These are phyloP conservation scores for Cavia porcellus DNA, from an alignment of 2,113 vertebrate genomes.

Conservation along the genomic window DNA sequence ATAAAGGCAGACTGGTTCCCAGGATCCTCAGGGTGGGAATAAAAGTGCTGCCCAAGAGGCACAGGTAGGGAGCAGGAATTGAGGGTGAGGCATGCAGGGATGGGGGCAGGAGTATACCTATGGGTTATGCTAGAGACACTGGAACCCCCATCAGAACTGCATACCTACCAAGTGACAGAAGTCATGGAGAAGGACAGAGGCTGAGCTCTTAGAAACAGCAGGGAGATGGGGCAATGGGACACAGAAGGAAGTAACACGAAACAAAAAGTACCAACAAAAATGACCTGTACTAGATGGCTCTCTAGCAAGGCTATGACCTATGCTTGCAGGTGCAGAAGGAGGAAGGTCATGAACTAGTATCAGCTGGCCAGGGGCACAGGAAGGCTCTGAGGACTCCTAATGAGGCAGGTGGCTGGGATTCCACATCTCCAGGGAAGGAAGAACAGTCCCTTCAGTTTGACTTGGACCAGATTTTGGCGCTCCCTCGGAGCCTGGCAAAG, in stretches of 20 bases:
- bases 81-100: conserved; percentile 53
- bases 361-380: conserved; percentile 81
- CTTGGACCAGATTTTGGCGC: conserved; percentile 99
- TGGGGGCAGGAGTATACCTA: background rate
- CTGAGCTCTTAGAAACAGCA: background rate
- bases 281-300: conserved; percentile 63
- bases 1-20: conserved; percentile 33
- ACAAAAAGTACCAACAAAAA: conserved; percentile 63
- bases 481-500: conserved; percentile 94
- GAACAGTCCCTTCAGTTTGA: conserved; percentile 92
- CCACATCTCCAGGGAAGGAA: conserved; percentile 68
- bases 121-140: background rate
- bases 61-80: background rate
- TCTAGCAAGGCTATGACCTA: conserved; percentile 50
- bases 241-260: conserved; percentile 45
- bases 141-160: background rate
- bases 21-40: background rate
- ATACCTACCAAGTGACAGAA: background rate
- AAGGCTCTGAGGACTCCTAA: conserved; percentile 75
- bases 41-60: background rate
- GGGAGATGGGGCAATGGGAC: background rate
- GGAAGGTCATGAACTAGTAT: conserved; percentile 68
- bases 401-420: conserved; percentile 64
- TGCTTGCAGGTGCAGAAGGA: background rate
- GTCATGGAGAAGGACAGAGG: background rate